These are phyloP conservation scores for Mallateleia sp. DNA, from an alignment of 2,888 invertebrate species.

Conservation along the genomic window DNA sequence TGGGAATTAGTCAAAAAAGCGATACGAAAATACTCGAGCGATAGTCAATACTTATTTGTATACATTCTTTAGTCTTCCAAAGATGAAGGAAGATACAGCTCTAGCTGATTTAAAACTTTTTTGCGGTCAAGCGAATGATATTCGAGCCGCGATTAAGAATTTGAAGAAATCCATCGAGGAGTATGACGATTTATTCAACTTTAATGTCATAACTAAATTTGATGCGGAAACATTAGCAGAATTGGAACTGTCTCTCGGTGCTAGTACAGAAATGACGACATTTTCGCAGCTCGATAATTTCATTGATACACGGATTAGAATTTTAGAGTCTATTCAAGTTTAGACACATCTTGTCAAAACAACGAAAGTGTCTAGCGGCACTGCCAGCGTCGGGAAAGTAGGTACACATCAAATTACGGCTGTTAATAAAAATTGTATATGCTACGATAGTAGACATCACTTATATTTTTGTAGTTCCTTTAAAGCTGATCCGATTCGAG, in stretches of 20 bases:
- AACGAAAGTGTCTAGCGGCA: not conserved
- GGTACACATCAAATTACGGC: not conserved
- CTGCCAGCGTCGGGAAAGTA: not conserved
- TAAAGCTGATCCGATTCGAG: not conserved
- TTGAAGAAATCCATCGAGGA: not conserved
- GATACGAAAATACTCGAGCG: conserved; percentile 36
- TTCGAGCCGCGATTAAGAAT: not conserved
- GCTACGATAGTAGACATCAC: not conserved
- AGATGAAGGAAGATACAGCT: not conserved
- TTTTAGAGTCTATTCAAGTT: not conserved
- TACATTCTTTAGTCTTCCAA: not conserved
- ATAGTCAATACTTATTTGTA: conserved; percentile 6
- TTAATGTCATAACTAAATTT: not conserved
- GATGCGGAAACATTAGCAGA: not conserved
- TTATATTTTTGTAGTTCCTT: not conserved
- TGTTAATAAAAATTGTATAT: not conserved
- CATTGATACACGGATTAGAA: not conserved
- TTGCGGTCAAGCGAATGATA: not conserved
- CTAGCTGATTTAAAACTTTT: not conserved
- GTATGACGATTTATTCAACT: not conserved
- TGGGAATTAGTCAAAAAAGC: conserved; percentile 8
- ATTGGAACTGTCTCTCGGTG: not conserved
- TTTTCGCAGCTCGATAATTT: not conserved
- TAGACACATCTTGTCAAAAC: not conserved
- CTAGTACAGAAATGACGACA: not conserved